Evolutionary conservation across 2,888 invertebrate species (phyloP).

Genomic region (Pachydiplax longipennis): DNA sequence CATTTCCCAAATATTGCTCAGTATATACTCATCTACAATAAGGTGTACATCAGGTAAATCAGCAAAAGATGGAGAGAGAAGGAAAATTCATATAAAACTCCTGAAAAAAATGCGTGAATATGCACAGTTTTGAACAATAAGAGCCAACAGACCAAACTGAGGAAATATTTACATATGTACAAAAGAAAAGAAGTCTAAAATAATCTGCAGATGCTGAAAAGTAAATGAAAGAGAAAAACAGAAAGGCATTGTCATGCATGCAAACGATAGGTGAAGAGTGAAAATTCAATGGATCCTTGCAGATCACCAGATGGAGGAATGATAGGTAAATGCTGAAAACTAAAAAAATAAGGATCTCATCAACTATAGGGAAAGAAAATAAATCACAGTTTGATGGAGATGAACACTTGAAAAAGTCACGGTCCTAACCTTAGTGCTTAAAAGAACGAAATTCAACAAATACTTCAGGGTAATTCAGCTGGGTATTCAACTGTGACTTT

Average conservation of each 20-base stretch:
- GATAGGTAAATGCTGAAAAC: constrained; percentile 17
- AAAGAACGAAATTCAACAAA: background rate
- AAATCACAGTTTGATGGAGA: background rate
- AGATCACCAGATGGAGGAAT: background rate
- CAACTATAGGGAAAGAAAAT: background rate
- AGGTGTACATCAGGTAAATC: background rate
- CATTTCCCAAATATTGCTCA: background rate
- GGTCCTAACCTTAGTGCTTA: background rate
- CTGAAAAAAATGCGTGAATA: background rate
- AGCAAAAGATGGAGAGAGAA: background rate
- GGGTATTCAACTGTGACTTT: constrained; percentile 16
- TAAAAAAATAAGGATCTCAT: constrained; percentile 11
- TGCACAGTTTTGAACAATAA: no score
- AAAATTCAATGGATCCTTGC: background rate
- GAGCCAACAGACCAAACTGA: background rate
- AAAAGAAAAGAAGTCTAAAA: background rate
- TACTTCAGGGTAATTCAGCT: background rate
- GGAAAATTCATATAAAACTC: background rate
- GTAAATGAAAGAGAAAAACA: background rate
- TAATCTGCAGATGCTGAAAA: background rate
- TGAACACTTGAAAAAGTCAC: background rate
- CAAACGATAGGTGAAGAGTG: background rate
- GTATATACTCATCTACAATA: background rate
- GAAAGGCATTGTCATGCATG: constrained; percentile 3
- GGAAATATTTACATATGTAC: constrained; percentile 23